Evolutionary conservation across 1,140 invertebrate genomes (phyloP), one percentile per base, ranked within the genome.

Genomic region (Pogonomyrmex barbatus): DNA sequence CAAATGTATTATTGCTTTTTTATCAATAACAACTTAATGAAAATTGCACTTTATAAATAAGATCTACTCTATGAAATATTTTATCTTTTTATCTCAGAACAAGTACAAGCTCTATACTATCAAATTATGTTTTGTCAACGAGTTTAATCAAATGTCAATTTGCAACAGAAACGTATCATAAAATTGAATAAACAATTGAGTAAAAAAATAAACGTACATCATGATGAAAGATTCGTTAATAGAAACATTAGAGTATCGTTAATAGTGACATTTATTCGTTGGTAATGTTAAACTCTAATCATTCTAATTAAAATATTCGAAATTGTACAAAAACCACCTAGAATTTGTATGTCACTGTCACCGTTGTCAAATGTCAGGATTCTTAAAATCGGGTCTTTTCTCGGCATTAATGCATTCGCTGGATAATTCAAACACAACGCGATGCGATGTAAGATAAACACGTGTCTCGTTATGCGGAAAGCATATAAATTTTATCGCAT

Each of bases 401-500:
- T 39, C 54, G 50, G n/a, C 70, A 90, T 88, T 86, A 89, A 47
- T 36, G 9, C 42, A 60, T 52, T 9, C 50, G 83, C 42, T 10
- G 10, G 68, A 54, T 39, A 56, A 73, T 83, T 24, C 56, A 39
- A 36, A 50, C 17, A 36, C 56, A 42, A 39, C 9, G 47, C 70
- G 58, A 39, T 33, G 33, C n/a, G 54, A 45, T 0, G 12, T 47
- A 60, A 78, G 78, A 86, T 47, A 67, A 52, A 77, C 71, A 62
- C 14, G 3, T 81, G 86, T 85, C 81, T 47, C 42, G 67, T 63
- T 50, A 5, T 60, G 70, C 67, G 70, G 77, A 45, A 77, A 89
- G 50, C 56, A 89, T 63, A 90, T 85, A 85, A 90, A 89, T 90
- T 90, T 82, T 60, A 33, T 56, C 70, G 73, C 71, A 52, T 56